These are phyloP conservation scores for Cyanoderma ruficeps DNA, from an alignment of 2,113 vertebrate species.

Conservation along the genomic window DNA sequence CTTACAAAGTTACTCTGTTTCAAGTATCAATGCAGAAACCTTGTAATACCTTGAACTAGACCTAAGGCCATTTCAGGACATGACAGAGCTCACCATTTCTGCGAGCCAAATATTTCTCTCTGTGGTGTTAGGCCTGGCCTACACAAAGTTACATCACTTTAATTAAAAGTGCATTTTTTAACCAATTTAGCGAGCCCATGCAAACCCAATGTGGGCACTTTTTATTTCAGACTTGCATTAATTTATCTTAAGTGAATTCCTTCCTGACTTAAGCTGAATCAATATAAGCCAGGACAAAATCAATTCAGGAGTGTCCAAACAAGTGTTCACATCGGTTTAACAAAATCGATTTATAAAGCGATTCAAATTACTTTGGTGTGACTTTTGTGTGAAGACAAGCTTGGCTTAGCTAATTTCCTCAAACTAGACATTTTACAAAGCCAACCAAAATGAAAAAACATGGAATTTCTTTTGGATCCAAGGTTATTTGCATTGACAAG, in stretches of 20 bases:
- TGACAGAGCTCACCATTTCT: not conserved
- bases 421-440: not conserved
- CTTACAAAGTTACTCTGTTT: not conserved
- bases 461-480: not conserved
- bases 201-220: constrained; percentile 41
- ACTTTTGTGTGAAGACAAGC: constrained; percentile 16
- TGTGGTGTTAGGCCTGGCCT: not conserved
- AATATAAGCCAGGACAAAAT: constrained; percentile 62
- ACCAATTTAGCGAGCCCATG: constrained; percentile 36
- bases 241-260: constrained; percentile 71
- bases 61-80: not conserved
- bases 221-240: constrained; percentile 58
- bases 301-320: constrained; percentile 67
- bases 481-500: not conserved
- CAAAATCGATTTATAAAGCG: constrained; percentile 58
- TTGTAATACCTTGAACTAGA: not conserved
- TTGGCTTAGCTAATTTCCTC: constrained; percentile 32
- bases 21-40: not conserved
- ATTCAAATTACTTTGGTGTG: constrained; percentile 51
- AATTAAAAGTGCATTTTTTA: constrained; percentile 48
- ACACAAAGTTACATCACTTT: not conserved
- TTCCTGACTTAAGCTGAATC: constrained; percentile 66
- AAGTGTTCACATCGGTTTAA: constrained; percentile 60
- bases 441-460: not conserved
- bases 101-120: not conserved